Base-by-base conservation (phyloP, 2,113 vertebrate genomes). In the Diphyllodes magnificus region DNA sequence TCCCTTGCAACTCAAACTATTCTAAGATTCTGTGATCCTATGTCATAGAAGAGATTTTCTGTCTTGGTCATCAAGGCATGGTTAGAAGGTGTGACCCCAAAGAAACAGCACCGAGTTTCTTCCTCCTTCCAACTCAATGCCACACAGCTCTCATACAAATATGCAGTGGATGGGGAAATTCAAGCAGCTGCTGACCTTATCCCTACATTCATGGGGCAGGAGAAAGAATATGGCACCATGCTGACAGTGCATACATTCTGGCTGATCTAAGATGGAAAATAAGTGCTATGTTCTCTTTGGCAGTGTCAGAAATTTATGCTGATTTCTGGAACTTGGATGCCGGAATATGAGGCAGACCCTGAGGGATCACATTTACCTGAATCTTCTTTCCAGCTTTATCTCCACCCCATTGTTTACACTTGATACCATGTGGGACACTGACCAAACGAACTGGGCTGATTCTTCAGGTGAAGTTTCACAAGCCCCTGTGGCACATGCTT, bases 401-500 rank as follows among this genome's bases (percentile, higher is more conserved):
- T 44, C 27, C 17, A 63, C 18, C 28, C 37, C 14, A 28, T 0
- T 2, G 5, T 54, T 70, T 31, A 31, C 19, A 64, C 39, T 10
- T n/a, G 8, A 4, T 10, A 12, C 11, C 4, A 23, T 10, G 4
- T 33, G n/a, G 18, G 25, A 31, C 20, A 33, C 20, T 61, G 70
- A 40, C 4, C 42, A 44, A 50, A 86, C 3, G 24, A 73, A 60
- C 39, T 19, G n/a, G 51, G 21, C 6, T 63, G 28, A 12, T 65
- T 45, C 30, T 39, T 84, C n/a, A 42, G 10, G 15, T 45, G 27
- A 88, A 76, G 19, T 25, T 53, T 54, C 59, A 51, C 0, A 0
- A 78, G 8, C 6, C 15, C 4, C 17, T 35, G 37, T 63, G 13
- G 9, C n/a, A 37, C 0, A 0, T 60, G 22, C 3, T 86, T 0